Percentiles rank a stretch among this genome's conserved stretches.
Conservation (phyloP, 2,113 vertebrate genomes). For the Cygnus buccinator region DNA sequence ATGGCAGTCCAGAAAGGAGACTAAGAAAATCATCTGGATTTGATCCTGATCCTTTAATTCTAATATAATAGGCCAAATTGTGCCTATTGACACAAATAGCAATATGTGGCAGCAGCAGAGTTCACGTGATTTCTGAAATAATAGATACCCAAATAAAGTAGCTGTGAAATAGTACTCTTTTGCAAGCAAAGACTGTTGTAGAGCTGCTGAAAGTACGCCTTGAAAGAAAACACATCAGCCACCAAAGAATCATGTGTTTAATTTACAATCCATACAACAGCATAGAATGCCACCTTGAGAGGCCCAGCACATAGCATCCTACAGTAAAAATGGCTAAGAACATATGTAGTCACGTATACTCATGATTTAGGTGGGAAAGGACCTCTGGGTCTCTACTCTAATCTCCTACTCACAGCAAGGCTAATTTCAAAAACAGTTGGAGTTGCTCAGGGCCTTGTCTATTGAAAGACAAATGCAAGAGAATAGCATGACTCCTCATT, state of each 20-base stretch:
- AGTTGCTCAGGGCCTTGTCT: not conserved
- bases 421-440: not conserved
- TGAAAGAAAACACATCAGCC: not conserved
- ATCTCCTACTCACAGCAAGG: not conserved
- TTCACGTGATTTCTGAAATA: not conserved
- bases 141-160: not conserved
- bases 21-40: not conserved
- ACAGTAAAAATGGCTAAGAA: not conserved
- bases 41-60: not conserved
- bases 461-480: not conserved
- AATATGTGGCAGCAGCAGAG: not conserved
- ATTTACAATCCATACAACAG: not conserved
- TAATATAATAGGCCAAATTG: not conserved
- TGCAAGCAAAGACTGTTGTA: not conserved
- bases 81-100: not conserved
- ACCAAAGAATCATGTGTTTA: not conserved
- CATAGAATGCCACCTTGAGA: not conserved
- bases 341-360: not conserved
- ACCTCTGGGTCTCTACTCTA: not conserved
- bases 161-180: not conserved
- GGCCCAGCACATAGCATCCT: not conserved
- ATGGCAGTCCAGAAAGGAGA: not conserved
- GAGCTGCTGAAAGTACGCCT: not conserved
- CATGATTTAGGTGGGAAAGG: not conserved
- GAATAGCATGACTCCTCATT: not conserved